Evolutionary conservation across 1,140 invertebrate species (phyloP).

Genomic region (Macrostomum lignano): DNA sequence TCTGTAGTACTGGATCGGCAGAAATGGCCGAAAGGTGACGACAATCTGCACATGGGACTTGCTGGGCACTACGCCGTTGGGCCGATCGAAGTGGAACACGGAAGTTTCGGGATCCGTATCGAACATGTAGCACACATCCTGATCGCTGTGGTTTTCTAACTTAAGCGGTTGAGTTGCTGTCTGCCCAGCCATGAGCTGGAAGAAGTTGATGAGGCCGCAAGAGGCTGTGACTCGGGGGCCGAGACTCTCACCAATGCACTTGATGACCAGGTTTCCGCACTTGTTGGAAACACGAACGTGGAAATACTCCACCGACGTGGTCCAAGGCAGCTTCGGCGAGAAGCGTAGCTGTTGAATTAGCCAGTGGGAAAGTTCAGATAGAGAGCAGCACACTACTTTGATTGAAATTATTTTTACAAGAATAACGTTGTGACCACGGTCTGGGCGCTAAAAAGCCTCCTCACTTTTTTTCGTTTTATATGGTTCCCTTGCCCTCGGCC

Average conservation of each 20-base stretch:
- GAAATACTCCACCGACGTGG: too few relatives aligned
- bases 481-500: too few relatives aligned
- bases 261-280: too few relatives aligned
- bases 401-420: too few relatives aligned
- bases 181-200: conserved; percentile 15
- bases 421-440: too few relatives aligned
- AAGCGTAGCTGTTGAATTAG: too few relatives aligned
- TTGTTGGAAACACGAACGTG: too few relatives aligned
- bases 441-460: too few relatives aligned
- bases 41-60: conserved; percentile 13
- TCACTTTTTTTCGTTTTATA: too few relatives aligned
- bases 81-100: conserved; percentile 18
- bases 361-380: too few relatives aligned
- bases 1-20: conserved; percentile 24
- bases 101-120: conserved; percentile 19
- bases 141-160: conserved; percentile 16
- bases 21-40: conserved; percentile 15
- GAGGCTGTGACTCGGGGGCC: conserved; percentile 17
- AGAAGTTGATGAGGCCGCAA: conserved; percentile 15
- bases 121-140: conserved; percentile 21
- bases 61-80: conserved; percentile 12
- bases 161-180: conserved; percentile 14
- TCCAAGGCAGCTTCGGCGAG: too few relatives aligned
- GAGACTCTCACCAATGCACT: conserved; percentile 6
- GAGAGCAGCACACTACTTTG: too few relatives aligned